These are phyloP conservation scores for Corythaixoides concolor DNA, from an alignment of 2,113 vertebrate species.

Conservation along the genomic window DNA sequence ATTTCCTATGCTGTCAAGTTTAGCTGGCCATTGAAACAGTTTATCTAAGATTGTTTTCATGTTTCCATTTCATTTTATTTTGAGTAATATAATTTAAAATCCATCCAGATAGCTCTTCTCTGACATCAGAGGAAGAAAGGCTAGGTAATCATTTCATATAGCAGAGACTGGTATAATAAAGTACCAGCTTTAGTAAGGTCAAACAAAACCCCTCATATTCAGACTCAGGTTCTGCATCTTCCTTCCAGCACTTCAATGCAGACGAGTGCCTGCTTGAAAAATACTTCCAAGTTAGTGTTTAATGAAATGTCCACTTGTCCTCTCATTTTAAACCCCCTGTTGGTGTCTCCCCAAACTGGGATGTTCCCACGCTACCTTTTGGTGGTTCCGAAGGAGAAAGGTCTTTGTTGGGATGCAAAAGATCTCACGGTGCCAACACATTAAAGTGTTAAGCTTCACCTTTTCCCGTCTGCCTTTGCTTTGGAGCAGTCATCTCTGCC, in stretches of 20 bases:
- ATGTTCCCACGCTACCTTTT: neutral
- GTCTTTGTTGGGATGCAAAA: neutral
- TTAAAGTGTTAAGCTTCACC: neutral
- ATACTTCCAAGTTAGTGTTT: neutral
- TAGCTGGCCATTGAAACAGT: neutral
- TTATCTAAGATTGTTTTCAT: neutral
- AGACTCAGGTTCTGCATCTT: neutral
- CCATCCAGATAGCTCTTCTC: neutral
- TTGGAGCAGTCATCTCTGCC: neutral
- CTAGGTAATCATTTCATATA: neutral
- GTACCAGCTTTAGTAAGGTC: neutral
- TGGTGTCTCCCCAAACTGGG: fast-evolving
- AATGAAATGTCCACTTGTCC: neutral
- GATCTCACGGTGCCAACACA: neutral
- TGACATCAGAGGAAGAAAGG: neutral
- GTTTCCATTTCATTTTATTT: constrained; percentile 6
- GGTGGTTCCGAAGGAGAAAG: neutral
- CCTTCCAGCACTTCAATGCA: neutral
- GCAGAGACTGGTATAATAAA: neutral
- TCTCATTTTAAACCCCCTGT: neutral
- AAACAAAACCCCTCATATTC: neutral
- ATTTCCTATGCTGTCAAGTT: neutral
- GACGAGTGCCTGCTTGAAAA: neutral
- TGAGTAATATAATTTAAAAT: constrained; percentile 13
- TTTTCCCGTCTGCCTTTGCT: neutral